Percentiles rank a stretch among this genome's conserved stretches.
phyloP scores from a whole-genome alignment of 2,888 invertebrate genomes.

The Eristalinus aeneus region DNA sequence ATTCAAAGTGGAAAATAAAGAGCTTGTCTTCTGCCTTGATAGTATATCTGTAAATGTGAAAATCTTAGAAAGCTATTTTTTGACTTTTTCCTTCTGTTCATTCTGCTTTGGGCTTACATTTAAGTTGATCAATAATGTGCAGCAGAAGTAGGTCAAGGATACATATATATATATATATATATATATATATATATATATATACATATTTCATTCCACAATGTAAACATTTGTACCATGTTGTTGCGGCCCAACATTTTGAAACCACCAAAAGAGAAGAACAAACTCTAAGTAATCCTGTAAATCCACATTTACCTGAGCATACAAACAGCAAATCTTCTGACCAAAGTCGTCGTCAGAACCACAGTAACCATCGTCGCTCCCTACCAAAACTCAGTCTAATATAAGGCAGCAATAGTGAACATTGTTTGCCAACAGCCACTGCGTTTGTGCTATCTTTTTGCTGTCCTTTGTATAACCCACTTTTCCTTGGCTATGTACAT shows the following conservation, averaged over 20 bases:
- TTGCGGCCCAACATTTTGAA: slow-evolving; percentile 25
- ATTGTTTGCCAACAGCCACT: slow-evolving; percentile 64
- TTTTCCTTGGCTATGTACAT: not conserved
- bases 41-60: slow-evolving; percentile 33
- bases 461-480: not conserved
- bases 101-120: slow-evolving; percentile 16
- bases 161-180: no score
- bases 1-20: not conserved
- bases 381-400: slow-evolving; percentile 35
- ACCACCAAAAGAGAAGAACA: slow-evolving; percentile 45
- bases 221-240: slow-evolving; percentile 14
- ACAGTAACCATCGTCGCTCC: not conserved
- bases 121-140: slow-evolving; percentile 4
- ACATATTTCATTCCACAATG: slow-evolving; percentile 22
- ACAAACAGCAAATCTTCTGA: slow-evolving; percentile 56
- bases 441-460: slow-evolving; percentile 16
- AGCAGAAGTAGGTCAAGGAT: slow-evolving; percentile 61
- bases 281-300: slow-evolving; percentile 68
- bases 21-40: slow-evolving; percentile 2
- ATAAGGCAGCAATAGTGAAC: slow-evolving; percentile 64
- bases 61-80: slow-evolving; percentile 61
- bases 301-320: slow-evolving; percentile 69
- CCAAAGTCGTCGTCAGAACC: not conserved
- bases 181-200: no score
- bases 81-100: slow-evolving; percentile 20